Evolutionary conservation across 2,888 invertebrate genomes (phyloP).

Genomic region (Habroteleia sp.): DNA sequence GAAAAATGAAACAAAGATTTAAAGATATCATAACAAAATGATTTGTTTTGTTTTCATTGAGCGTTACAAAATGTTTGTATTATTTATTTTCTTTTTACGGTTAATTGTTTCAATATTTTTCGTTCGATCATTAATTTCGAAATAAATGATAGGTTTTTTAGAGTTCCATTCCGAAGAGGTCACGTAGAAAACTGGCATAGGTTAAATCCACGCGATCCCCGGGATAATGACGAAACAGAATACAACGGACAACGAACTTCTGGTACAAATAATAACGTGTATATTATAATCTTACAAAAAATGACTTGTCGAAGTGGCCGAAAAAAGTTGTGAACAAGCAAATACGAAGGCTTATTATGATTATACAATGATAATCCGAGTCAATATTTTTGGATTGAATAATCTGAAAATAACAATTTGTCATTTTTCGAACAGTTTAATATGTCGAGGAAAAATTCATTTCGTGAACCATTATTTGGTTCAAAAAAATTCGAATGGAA

Average conservation of each 20-base stretch:
- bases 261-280: slow-evolving; percentile 36
- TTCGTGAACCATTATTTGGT: too few relatives aligned
- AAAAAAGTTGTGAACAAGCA: slow-evolving; percentile 50
- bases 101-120: too few relatives aligned
- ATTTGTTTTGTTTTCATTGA: too few relatives aligned
- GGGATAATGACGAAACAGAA: slow-evolving; percentile 48
- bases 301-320: slow-evolving; percentile 2
- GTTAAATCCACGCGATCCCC: slow-evolving; percentile 38
- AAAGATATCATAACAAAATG: too few relatives aligned
- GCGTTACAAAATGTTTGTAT: too few relatives aligned
- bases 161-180: slow-evolving; percentile 23
- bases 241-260: slow-evolving; percentile 51
- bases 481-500: too few relatives aligned
- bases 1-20: too few relatives aligned
- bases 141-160: slow-evolving; percentile 19
- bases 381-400: slow-evolving; percentile 37
- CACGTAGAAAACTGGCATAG: slow-evolving; percentile 35
- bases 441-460: background rate
- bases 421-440: slow-evolving; percentile 3
- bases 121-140: slow-evolving; percentile 43
- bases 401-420: slow-evolving; percentile 33
- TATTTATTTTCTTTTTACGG: slow-evolving; percentile 8
- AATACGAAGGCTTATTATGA: slow-evolving; percentile 27
- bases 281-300: slow-evolving; percentile 44
- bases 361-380: slow-evolving; percentile 22